Percentiles rank a stretch among this genome's conserved stretches.
These are phyloP conservation scores for Cettia cetti DNA, from an alignment of 2,113 vertebrate genomes.

Conservation along the genomic window DNA sequence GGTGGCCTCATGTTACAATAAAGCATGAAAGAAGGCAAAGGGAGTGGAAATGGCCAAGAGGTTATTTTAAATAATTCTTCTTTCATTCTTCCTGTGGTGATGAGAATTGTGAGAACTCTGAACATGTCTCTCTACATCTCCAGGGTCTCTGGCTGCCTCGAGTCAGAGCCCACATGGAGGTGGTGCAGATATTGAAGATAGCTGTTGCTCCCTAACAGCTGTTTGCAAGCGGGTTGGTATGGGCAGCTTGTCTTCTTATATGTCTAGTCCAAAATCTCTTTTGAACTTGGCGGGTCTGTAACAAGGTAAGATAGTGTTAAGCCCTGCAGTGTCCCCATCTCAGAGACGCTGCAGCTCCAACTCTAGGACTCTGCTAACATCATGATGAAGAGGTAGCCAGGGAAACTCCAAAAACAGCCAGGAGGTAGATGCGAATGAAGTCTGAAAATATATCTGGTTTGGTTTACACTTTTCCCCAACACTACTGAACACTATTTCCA, in stretches of 20 bases:
- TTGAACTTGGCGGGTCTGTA: neutral
- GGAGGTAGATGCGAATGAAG: neutral
- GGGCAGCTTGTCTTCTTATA: neutral
- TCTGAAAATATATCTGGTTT: neutral
- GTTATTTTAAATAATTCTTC: neutral
- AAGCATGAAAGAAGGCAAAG: neutral
- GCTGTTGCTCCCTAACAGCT: neutral
- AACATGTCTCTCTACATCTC: neutral
- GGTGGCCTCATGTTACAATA: neutral
- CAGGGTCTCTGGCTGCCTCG: neutral
- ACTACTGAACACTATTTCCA: neutral
- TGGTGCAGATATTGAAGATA: neutral
- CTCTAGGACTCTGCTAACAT: neutral
- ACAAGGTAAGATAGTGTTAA: neutral
- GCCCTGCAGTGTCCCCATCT: neutral
- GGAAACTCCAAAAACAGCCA: neutral
- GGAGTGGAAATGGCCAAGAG: neutral
- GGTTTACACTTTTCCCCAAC: neutral
- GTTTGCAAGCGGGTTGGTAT: neutral
- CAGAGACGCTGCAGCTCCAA: neutral
- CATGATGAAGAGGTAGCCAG: neutral
- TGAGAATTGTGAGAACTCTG: neutral
- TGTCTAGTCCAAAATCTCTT: neutral
- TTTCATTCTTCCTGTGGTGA: neutral
- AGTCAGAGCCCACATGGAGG: neutral